Evolutionary conservation across 2,113 vertebrate genomes (phyloP).

Genomic region (Megaceryle maxima): DNA sequence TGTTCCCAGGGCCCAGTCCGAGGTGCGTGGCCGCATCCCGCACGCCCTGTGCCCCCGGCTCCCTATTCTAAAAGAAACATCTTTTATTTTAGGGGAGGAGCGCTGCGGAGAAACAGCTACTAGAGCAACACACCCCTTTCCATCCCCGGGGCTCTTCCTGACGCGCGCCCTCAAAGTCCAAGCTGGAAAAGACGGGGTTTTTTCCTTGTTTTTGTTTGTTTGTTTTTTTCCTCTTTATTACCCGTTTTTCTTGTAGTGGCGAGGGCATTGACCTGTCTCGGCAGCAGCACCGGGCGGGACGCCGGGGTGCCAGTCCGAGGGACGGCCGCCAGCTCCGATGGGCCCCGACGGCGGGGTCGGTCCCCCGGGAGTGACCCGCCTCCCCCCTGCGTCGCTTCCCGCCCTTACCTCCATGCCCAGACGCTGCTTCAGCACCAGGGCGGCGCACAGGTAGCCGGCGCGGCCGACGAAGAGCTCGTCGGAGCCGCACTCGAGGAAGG

Average conservation of each 20-base stretch:
- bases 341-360: not conserved
- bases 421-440: constrained; percentile 86
- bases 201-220: too few relatives aligned
- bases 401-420: constrained; percentile 85
- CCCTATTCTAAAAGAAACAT: not conserved
- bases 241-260: too few relatives aligned
- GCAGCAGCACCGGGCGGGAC: not conserved
- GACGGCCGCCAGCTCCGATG: not conserved
- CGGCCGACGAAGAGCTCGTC: constrained; percentile 90
- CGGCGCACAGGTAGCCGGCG: constrained; percentile 88
- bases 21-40: not conserved
- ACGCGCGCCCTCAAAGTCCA: rapidly evolving
- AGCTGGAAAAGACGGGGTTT: not conserved
- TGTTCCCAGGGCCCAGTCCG: not conserved
- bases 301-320: not conserved
- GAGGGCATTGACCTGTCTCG: not conserved
- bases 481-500: constrained; percentile 88
- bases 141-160: not conserved
- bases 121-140: too few relatives aligned
- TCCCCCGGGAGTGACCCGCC: not conserved
- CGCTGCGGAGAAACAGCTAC: not conserved
- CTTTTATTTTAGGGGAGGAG: too few relatives aligned
- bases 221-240: too few relatives aligned
- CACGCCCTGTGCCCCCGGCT: not conserved
- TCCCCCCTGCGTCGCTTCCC: not conserved